phyloP scores from a whole-genome alignment of 35 echinoderm and acorn worm species.

The Ptychodera flava region DNA sequence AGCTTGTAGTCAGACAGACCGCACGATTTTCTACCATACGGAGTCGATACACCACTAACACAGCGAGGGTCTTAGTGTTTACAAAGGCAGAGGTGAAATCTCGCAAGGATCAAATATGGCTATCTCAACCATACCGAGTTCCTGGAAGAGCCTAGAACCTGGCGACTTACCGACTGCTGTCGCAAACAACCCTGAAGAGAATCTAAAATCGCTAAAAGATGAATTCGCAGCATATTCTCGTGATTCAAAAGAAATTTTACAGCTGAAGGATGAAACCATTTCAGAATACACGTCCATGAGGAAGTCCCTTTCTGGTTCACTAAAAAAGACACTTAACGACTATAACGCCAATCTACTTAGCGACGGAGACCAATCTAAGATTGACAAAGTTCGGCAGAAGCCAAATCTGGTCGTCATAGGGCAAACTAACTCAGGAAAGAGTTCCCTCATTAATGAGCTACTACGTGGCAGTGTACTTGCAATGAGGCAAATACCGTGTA shows the following conservation, averaged over 20 bases:
- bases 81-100: no score
- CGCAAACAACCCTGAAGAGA: neutral
- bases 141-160: no score
- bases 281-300: neutral
- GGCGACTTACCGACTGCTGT: no score
- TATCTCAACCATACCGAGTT: no score
- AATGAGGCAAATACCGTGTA: neutral
- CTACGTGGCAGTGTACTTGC: neutral
- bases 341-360: neutral
- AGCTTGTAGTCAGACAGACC: no score
- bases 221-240: neutral
- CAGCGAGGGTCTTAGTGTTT: no score
- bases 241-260: neutral
- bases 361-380: neutral
- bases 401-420: neutral
- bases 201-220: neutral
- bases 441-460: neutral
- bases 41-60: no score
- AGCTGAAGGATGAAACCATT: neutral
- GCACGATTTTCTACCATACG: no score
- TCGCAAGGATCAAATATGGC: no score
- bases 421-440: neutral
- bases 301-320: neutral
- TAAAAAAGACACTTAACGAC: neutral
- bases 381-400: neutral